Conservation (phyloP, 1,140 invertebrate species). For the Phymorhynchus buccinoides region DNA sequence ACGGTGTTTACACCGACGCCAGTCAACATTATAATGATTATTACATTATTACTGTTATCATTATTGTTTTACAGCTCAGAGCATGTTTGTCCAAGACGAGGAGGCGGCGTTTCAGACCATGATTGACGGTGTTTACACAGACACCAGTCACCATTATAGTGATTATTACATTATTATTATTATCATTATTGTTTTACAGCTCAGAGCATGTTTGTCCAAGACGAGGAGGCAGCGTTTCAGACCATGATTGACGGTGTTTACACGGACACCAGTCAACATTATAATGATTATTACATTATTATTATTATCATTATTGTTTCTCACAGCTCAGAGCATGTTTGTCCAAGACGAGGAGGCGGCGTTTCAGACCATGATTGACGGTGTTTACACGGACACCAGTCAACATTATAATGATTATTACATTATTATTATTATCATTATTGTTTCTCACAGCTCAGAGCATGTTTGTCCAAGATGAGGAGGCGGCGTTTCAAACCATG, state of each 20-base stretch:
- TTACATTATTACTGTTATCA: background rate
- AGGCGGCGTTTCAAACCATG: conserved; percentile 83
- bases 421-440: background rate
- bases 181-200: conserved; percentile 66
- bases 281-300: too few relatives aligned
- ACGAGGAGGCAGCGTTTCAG: too few relatives aligned
- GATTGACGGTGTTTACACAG: conserved; percentile 87
- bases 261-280: conserved; percentile 86
- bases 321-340: conserved; percentile 80
- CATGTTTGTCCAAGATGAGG: conserved; percentile 82
- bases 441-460: conserved; percentile 75
- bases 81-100: conserved; percentile 82
- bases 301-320: too few relatives aligned
- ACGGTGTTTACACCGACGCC: too few relatives aligned
- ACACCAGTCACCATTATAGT: conserved; percentile 84
- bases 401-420: too few relatives aligned
- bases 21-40: too few relatives aligned
- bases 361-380: conserved; percentile 85
- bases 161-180: background rate
- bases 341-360: conserved; percentile 82
- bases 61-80: conserved; percentile 75
- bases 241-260: too few relatives aligned
- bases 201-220: conserved; percentile 81
- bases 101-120: conserved; percentile 84
- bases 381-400: conserved; percentile 89